Base-by-base conservation (phyloP, 2,113 vertebrate genomes). In the Indicator indicator region DNA sequence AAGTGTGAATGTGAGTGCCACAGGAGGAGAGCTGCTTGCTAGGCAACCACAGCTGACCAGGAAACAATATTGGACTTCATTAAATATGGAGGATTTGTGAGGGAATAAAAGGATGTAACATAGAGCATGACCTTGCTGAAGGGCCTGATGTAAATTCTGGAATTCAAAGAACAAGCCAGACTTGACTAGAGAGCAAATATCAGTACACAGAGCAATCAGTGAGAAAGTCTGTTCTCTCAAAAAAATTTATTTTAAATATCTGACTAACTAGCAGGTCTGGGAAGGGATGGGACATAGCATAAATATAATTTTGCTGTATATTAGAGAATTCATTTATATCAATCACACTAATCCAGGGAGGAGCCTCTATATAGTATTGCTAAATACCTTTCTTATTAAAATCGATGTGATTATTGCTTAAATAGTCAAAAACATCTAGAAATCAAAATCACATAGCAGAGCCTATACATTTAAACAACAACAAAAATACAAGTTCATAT, bases 71-170 rank as follows among this genome's bases (percentile, higher is more conserved):
- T 16, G 11, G 90, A 26, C 28, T 68, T 80, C 36, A 78, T 1
- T 3, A 36, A 59, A 75, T 9, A 58, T 9, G 14, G 26, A 68
- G 30, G 80, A 93, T 73, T 9, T 68, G 9, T 27, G 14, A 88
- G 50, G 24, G 23, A 85, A 50, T 23, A 38, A 75, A 52, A 71
- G 1, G 18, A 72, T 42, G 9, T 16, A 71, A 36, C 2, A 52
- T 1, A 73, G 16, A 30, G 17, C 1, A 36, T 20, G 5, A 50
- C 16, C 8, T 28, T 52, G 6, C 2, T 3, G 1, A 56, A 46
- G 19, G 11, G 5, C 8, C 12, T 55, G 19, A 9, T 58, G 13
- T 19, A 72, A 91, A 11, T 2, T 55, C 59, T 80, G 12, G 7
- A 42, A 42, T 64, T 9, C 8, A 60, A 73, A 27, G 6, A 83